Percentiles rank a stretch among this genome's conserved stretches.
Evolutionary conservation across 2,888 invertebrate genomes (phyloP).

Genomic region (Acanthopleura granulata): DNA sequence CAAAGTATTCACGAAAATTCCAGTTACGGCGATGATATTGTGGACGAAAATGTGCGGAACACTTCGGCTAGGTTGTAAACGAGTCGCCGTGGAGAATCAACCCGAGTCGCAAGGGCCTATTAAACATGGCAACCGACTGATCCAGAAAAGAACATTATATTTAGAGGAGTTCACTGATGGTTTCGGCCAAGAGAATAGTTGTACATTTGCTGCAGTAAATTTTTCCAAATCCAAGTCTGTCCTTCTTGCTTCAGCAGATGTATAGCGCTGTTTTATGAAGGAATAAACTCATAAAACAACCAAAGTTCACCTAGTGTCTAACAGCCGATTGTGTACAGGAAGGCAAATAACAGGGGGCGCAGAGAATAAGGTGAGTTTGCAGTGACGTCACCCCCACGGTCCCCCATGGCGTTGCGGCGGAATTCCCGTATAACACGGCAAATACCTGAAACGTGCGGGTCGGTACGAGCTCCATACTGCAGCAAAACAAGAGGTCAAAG

Average conservation of each 20-base stretch:
- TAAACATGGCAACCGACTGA: not conserved
- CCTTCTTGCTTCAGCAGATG: too few relatives aligned
- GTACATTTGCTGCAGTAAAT: too few relatives aligned
- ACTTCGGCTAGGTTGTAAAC: slow-evolving; percentile 1
- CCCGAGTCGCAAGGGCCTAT: not conserved
- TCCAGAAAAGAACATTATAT: not conserved
- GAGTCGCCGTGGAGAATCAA: slow-evolving; percentile 12
- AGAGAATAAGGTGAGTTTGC: not conserved
- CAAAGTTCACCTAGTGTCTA: too few relatives aligned
- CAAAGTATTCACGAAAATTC: slow-evolving; percentile 8
- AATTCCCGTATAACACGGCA: slow-evolving; percentile 1
- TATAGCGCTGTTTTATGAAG: too few relatives aligned
- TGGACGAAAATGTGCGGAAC: slow-evolving; percentile 6
- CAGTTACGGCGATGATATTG: slow-evolving; percentile 5
- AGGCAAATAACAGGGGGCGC: not conserved
- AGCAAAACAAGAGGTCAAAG: not conserved
- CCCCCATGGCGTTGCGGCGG: not conserved
- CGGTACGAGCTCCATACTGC: not conserved
- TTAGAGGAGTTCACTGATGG: too few relatives aligned
- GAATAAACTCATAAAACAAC: too few relatives aligned
- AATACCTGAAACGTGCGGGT: slow-evolving; percentile 1
- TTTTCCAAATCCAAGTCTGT: too few relatives aligned
- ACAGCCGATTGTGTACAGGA: not conserved
- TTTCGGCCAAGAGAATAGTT: too few relatives aligned
- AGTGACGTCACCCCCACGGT: not conserved